phyloP scores from a whole-genome alignment of 2,888 invertebrate species.

The Creontiades dilutus region DNA sequence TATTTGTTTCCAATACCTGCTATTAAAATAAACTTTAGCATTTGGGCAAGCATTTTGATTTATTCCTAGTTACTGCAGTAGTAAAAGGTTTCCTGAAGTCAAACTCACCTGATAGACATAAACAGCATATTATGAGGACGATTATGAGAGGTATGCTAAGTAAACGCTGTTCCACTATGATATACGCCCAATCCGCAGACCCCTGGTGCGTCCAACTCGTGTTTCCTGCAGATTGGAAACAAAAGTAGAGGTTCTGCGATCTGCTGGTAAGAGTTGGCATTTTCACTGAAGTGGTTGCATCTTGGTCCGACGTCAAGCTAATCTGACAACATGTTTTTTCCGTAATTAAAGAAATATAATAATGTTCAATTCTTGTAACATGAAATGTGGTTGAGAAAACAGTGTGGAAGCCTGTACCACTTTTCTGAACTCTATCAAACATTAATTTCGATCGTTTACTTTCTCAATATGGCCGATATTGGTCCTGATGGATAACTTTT shows the following conservation, averaged over 20 bases:
- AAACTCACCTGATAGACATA: conserved; percentile 63
- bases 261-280: conserved; percentile 36
- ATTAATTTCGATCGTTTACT: too few relatives aligned
- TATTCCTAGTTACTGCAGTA: too few relatives aligned
- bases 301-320: conserved; percentile 49
- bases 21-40: too few relatives aligned
- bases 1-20: too few relatives aligned
- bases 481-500: too few relatives aligned
- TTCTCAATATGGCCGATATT: too few relatives aligned
- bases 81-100: not conserved
- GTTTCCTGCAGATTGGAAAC: conserved; percentile 46
- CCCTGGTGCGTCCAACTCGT: conserved; percentile 71
- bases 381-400: too few relatives aligned
- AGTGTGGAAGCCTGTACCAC: too few relatives aligned
- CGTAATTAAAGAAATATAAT: not conserved
- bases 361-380: not conserved
- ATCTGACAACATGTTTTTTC: conserved; percentile 44
- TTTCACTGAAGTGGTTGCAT: conserved; percentile 5
- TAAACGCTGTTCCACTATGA: conserved; percentile 62
- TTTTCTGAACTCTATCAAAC: too few relatives aligned
- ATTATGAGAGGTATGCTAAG: conserved; percentile 71
- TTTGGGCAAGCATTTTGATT: too few relatives aligned
- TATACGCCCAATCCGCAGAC: conserved; percentile 61
- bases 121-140: conserved; percentile 66
- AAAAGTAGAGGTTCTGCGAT: conserved; percentile 66